These are phyloP conservation scores for Drosophila truncata DNA, from an alignment of 1,140 invertebrate species.

Conservation along the genomic window DNA sequence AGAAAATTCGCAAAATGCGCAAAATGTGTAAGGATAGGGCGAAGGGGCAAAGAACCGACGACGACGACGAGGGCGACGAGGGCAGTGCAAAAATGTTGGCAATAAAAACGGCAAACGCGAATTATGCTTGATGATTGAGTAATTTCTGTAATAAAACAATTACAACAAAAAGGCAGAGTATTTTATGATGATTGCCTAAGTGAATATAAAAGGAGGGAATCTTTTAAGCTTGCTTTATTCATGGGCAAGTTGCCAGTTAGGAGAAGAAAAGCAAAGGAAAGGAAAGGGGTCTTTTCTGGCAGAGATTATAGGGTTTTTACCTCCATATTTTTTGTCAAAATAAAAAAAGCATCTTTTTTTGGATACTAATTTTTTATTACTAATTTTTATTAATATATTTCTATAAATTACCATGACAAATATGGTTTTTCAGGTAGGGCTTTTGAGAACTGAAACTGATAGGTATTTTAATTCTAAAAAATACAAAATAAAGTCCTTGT, in stretches of 20 bases:
- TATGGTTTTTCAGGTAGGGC: no score
- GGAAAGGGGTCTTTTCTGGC: no score
- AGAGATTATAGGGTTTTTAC: no score
- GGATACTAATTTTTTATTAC: no score
- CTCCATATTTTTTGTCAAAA: no score
- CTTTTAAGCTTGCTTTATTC: neutral
- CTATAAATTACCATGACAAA: no score
- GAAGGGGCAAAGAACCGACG: neutral
- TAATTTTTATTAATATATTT: no score
- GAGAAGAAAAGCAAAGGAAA: no score
- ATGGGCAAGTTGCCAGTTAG: constrained; percentile 6
- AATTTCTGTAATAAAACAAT: constrained; percentile 53
- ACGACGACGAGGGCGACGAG: neutral
- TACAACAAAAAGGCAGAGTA: constrained; percentile 28
- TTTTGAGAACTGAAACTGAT: no score
- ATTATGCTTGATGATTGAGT: constrained; percentile 51
- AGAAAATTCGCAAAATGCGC: constrained; percentile 9
- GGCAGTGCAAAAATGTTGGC: constrained; percentile 46
- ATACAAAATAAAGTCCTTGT: no score
- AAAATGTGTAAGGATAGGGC: neutral
- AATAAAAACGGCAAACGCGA: constrained; percentile 41
- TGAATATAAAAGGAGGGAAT: constrained; percentile 18
- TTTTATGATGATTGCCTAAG: constrained; percentile 47
- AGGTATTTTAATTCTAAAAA: no score
- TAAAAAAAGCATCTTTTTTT: no score